Conservation (phyloP, 2,888 invertebrate genomes). For the Nebria brevicollis region DNA sequence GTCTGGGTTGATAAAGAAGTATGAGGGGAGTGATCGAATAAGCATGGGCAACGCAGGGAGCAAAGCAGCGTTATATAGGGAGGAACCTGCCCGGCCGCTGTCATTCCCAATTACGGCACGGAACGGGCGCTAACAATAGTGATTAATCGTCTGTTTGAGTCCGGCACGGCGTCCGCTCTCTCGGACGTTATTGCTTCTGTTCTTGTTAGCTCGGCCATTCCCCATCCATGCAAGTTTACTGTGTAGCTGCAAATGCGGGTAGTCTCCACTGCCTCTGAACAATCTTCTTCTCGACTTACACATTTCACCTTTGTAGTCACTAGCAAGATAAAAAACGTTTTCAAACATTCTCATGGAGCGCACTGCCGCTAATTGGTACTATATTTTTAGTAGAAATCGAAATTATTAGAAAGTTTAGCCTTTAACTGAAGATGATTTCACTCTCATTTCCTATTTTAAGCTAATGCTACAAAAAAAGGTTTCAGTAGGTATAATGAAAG, state of each 20-base stretch:
- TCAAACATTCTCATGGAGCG: background rate
- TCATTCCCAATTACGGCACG: constrained; percentile 43
- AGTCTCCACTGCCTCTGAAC: constrained; percentile 10
- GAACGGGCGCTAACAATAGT: constrained; percentile 45
- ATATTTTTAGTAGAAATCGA: background rate
- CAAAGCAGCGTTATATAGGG: constrained; percentile 3
- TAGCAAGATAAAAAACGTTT: background rate
- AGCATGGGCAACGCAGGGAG: background rate
- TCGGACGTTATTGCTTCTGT: constrained; percentile 40
- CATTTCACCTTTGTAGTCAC: background rate
- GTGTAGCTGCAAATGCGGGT: background rate
- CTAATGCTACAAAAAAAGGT: too few species aligned
- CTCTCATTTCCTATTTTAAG: too few species aligned
- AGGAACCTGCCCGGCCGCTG: constrained; percentile 32
- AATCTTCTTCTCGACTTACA: constrained; percentile 9
- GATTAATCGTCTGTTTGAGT: constrained; percentile 50
- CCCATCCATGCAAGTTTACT: background rate
- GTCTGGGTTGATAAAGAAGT: background rate
- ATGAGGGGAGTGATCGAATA: background rate
- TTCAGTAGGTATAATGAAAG: too few species aligned
- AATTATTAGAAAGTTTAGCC: background rate
- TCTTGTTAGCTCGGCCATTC: constrained; percentile 21
- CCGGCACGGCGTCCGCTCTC: constrained; percentile 36
- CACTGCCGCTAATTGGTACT: background rate
- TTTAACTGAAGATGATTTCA: too few species aligned